Percentiles rank a stretch among this genome's conserved stretches.
phyloP scores from a whole-genome alignment of 2,797 vertebrate species.

The Pelobates cultripes region DNA sequence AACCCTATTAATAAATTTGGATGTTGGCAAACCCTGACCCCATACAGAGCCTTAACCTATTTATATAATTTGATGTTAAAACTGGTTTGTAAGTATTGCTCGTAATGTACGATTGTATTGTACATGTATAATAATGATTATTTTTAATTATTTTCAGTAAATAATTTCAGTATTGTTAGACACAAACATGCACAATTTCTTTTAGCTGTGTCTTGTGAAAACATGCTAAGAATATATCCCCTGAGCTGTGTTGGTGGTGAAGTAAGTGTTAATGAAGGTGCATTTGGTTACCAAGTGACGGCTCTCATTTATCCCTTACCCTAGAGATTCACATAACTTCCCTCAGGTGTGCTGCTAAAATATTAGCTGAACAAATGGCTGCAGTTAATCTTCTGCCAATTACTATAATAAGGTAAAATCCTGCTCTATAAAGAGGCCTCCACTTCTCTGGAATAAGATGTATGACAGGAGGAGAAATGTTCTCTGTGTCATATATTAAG shows the following conservation, averaged over 20 bases:
- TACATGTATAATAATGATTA: no score
- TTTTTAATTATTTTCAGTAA: no score
- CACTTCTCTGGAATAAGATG: background rate
- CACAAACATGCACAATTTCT: no score
- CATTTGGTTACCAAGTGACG: conserved; percentile 47
- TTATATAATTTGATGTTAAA: no score
- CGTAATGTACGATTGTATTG: no score
- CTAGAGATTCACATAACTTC: conserved; percentile 27
- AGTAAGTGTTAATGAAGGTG: conserved; percentile 35
- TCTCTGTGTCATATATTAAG: no score
- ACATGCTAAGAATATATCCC: background rate
- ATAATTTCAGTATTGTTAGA: no score
- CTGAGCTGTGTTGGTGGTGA: background rate
- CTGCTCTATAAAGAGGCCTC: conserved; percentile 13
- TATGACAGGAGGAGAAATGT: background rate
- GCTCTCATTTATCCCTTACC: conserved; percentile 21
- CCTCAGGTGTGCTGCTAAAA: conserved; percentile 46
- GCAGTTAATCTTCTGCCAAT: conserved; percentile 43
- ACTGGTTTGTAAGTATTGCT: no score
- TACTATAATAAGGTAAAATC: conserved; percentile 40
- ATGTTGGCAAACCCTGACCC: no score
- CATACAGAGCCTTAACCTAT: no score
- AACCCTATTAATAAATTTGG: no score
- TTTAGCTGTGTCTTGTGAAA: no score
- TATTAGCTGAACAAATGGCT: conserved; percentile 44